Evolutionary conservation across 2,113 vertebrate species (phyloP).

Genomic region (Orthonyx spaldingii): DNA sequence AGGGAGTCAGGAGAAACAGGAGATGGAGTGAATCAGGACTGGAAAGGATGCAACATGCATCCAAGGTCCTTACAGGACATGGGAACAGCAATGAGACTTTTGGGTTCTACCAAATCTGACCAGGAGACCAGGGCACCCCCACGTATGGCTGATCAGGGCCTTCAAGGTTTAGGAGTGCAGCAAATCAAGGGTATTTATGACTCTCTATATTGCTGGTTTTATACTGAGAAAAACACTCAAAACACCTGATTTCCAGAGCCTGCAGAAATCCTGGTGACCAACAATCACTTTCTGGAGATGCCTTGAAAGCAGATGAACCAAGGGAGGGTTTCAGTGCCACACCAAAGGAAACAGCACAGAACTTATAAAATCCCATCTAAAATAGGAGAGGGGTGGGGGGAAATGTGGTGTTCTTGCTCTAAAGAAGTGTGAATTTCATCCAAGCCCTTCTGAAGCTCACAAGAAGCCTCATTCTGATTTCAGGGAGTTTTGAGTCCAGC

Average conservation of each 20-base stretch:
- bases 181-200: not conserved
- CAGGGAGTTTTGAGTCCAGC: not conserved
- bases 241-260: not conserved
- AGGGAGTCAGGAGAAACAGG: not conserved
- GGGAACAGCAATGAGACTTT: not conserved
- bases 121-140: not conserved
- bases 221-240: not conserved
- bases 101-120: not conserved
- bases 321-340: not conserved
- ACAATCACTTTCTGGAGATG: not conserved
- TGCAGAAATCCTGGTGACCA: not conserved
- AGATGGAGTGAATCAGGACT: not conserved
- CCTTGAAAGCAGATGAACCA: not conserved
- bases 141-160: not conserved
- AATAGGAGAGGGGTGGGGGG: rapidly evolving
- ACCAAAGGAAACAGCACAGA: not conserved
- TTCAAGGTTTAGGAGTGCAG: not conserved
- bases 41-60: rapidly evolving
- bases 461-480: not conserved
- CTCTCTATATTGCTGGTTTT: not conserved
- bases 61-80: not conserved
- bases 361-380: not conserved
- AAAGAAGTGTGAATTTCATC: not conserved
- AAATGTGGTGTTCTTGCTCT: not conserved
- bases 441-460: not conserved